Conservation (phyloP, 2,113 vertebrate genomes). For the Verasper variegatus region DNA sequence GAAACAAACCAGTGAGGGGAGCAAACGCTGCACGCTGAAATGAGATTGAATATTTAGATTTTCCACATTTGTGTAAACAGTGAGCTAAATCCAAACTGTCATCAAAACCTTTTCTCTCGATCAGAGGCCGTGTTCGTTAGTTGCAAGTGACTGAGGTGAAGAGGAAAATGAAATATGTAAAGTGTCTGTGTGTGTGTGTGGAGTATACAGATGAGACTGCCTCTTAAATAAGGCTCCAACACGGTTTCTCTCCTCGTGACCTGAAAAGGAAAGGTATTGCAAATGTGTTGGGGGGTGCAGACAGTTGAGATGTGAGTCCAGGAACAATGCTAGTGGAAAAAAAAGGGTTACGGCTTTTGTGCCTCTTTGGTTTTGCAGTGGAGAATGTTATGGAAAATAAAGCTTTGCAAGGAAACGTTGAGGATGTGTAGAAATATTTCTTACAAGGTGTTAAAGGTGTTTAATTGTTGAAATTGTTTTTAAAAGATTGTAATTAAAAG, state of each 20-base stretch:
- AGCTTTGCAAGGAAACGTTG: not conserved
- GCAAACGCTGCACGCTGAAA: too few relatives aligned
- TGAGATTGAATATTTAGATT: not conserved
- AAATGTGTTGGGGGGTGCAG: constrained; percentile 38
- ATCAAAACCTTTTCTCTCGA: not conserved
- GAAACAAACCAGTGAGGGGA: too few relatives aligned
- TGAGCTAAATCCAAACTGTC: not conserved
- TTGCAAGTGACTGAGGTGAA: not conserved
- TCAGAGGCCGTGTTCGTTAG: not conserved
- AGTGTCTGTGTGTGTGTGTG: constrained; percentile 7
- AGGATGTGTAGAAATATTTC: constrained; percentile 18
- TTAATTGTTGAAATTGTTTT: not conserved
- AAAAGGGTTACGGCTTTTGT: constrained; percentile 4
- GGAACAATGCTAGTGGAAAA: constrained; percentile 46
- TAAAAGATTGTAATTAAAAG: too few relatives aligned
- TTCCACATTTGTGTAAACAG: not conserved
- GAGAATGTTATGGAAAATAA: not conserved
- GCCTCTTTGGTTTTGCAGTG: constrained; percentile 23
- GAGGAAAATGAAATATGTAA: constrained; percentile 18
- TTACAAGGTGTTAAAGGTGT: not conserved
- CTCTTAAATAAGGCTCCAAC: constrained; percentile 12
- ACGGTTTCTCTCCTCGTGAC: constrained; percentile 58
- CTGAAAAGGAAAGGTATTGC: constrained; percentile 79
- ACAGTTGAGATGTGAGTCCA: constrained; percentile 31
- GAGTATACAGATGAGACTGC: constrained; percentile 24